Conservation (phyloP, 2,888 invertebrate species). For the Mesorhabditis spiculigera region DNA sequence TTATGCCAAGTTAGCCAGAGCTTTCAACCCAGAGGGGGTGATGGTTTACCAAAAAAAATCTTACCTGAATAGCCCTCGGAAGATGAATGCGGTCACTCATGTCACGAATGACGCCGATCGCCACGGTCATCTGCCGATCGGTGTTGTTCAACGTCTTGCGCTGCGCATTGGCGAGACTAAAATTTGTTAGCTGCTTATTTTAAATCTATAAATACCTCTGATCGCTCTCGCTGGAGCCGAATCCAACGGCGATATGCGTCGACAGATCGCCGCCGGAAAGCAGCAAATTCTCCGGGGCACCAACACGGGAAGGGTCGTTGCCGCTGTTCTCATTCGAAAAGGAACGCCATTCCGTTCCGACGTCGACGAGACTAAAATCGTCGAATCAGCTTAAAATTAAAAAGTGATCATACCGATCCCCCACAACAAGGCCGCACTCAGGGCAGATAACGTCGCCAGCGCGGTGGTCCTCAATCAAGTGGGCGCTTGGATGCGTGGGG, state of each 20-base stretch:
- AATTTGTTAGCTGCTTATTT: conserved; percentile 13
- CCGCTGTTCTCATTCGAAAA: conserved; percentile 88
- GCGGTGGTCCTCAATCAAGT: conserved; percentile 92
- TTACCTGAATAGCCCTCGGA: conserved; percentile 83
- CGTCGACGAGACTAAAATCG: conserved; percentile 74
- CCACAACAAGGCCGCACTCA: conserved; percentile 97
- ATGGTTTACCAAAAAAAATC: background rate
- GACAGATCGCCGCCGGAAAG: conserved; percentile 91
- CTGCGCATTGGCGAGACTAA: conserved; percentile 55
- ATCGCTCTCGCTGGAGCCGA: conserved; percentile 53
- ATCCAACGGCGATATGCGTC: conserved; percentile 79
- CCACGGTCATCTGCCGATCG: conserved; percentile 88
- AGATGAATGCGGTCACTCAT: conserved; percentile 98
- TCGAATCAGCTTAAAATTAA: no score
- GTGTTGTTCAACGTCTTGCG: conserved; percentile 75
- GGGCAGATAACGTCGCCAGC: conserved; percentile 98
- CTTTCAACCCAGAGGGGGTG: no score
- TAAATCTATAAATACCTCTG: conserved; percentile 25
- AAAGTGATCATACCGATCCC: conserved; percentile 70
- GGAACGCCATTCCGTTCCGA: conserved; percentile 99
- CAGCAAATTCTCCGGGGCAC: conserved; percentile 95
- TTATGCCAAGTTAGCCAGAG: conserved; percentile 13
- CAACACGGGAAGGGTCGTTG: conserved; percentile 97
- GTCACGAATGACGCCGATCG: conserved; percentile 90
- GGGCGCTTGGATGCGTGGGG: conserved; percentile 88